A percentile compares a stretch with the other conserved stretches of the same genome.
Evolutionary conservation across 2,113 vertebrate genomes (phyloP).

Genomic region (Circaetus cinerascens): DNA sequence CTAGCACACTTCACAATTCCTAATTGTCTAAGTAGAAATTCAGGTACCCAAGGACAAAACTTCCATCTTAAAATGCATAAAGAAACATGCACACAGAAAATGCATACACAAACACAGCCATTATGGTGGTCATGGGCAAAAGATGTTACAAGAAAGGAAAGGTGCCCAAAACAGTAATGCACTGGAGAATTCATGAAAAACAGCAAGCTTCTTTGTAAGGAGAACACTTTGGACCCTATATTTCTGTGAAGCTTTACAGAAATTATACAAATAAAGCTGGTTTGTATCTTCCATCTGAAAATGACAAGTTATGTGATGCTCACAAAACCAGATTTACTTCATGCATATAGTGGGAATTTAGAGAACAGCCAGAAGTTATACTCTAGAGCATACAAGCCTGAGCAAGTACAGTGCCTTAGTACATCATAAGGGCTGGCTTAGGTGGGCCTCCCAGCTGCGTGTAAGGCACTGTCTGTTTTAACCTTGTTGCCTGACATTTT

Average conservation of each 20-base stretch:
- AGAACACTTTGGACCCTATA: not conserved
- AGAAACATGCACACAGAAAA: not conserved
- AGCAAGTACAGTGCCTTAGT: not conserved
- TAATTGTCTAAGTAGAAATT: not conserved
- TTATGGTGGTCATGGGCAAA: not conserved
- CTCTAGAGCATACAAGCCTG: not conserved
- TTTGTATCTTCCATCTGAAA: not conserved
- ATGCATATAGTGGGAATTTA: not conserved
- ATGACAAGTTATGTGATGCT: not conserved
- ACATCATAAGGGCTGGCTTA: not conserved
- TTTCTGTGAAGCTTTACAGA: not conserved
- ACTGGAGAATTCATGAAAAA: not conserved
- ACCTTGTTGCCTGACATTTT: not conserved
- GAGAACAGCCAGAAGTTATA: not conserved
- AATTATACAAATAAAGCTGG: not conserved
- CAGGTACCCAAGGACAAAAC: not conserved
- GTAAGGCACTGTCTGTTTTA: not conserved
- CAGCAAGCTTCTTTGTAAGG: not conserved
- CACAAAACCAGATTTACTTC: not conserved
- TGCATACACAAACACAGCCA: not conserved
- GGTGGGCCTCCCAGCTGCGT: rapidly evolving
- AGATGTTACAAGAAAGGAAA: not conserved
- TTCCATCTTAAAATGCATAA: not conserved
- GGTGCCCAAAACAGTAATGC: not conserved
- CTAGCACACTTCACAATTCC: not conserved